A percentile compares a stretch with the other conserved stretches of the same genome.
phyloP scores from a whole-genome alignment of 2,113 vertebrate genomes.

The Oceanodroma tethys region DNA sequence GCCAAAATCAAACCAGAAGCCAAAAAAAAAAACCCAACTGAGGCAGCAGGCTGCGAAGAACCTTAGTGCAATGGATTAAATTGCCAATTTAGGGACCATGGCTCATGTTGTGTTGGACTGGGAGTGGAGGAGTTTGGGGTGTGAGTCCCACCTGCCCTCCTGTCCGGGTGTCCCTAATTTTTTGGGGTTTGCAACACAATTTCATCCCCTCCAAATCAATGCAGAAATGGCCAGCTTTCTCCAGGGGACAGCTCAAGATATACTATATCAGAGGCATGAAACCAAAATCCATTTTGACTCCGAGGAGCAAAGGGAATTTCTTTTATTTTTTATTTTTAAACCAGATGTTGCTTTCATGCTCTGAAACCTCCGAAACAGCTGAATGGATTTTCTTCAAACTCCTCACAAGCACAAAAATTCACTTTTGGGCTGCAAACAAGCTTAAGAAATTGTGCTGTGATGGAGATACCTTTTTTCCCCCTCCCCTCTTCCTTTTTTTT shows the following conservation, averaged over 20 bases:
- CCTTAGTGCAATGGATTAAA: neutral
- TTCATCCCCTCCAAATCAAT: neutral
- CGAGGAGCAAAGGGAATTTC: slow-evolving; percentile 42
- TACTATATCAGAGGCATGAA: slow-evolving; percentile 6
- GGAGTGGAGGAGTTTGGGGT: neutral
- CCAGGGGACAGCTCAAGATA: neutral
- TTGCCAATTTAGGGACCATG: neutral
- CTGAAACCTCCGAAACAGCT: slow-evolving; percentile 52
- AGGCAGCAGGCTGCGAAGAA: neutral
- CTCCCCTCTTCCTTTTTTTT: neutral
- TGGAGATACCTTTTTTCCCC: neutral
- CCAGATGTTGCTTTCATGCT: slow-evolving; percentile 67
- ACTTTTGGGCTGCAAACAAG: slow-evolving; percentile 53
- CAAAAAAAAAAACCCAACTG: neutral
- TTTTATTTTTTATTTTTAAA: slow-evolving; percentile 49
- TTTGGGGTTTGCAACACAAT: neutral
- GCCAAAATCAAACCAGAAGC: neutral
- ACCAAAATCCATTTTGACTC: slow-evolving; percentile 35
- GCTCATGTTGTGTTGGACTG: neutral
- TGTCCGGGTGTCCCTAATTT: neutral
- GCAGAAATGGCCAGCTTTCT: neutral
- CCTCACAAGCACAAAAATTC: slow-evolving; percentile 24
- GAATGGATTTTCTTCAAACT: slow-evolving; percentile 61
- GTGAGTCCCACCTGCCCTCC: neutral
- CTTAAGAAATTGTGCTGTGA: slow-evolving; percentile 31